Percentiles rank a stretch among this genome's conserved stretches.
Evolutionary conservation across 2,888 invertebrate genomes (phyloP).

Genomic region (Heliconius erato): DNA sequence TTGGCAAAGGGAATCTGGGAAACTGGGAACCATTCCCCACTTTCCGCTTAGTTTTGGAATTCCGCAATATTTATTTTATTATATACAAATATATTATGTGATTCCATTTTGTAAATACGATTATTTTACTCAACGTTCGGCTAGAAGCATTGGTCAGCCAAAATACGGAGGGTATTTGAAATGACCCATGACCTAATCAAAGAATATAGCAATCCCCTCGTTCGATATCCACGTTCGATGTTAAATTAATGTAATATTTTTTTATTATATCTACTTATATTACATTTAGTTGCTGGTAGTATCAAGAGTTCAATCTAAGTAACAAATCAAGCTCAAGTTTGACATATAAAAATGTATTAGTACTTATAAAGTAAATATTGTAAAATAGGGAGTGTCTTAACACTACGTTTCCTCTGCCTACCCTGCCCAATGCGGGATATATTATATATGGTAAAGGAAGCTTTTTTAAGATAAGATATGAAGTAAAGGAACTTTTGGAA

Average conservation of each 20-base stretch:
- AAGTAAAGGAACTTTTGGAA: no score
- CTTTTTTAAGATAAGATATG: no score
- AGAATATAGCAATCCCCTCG: slow-evolving; percentile 5
- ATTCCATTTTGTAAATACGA: not conserved
- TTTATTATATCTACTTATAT: not conserved
- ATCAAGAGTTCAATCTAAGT: not conserved
- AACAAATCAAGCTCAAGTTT: not conserved
- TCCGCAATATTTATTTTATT: no score
- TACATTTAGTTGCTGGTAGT: not conserved
- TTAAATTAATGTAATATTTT: not conserved
- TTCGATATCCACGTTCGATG: not conserved
- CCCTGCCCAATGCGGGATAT: not conserved
- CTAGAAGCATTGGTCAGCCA: not conserved
- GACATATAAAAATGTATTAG: not conserved
- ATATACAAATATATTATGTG: no score
- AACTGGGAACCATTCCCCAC: no score
- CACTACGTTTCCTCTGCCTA: no score
- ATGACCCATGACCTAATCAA: not conserved
- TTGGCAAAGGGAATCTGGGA: no score
- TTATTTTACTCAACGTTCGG: not conserved
- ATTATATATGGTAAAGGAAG: not conserved
- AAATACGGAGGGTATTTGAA: not conserved
- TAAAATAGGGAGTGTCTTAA: no score
- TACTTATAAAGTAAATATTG: not conserved
- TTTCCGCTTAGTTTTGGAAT: no score